Evolutionary conservation across 2,888 invertebrate species (phyloP), one percentile per base, ranked within the genome.

Genomic region (Noctua fimbriata): DNA sequence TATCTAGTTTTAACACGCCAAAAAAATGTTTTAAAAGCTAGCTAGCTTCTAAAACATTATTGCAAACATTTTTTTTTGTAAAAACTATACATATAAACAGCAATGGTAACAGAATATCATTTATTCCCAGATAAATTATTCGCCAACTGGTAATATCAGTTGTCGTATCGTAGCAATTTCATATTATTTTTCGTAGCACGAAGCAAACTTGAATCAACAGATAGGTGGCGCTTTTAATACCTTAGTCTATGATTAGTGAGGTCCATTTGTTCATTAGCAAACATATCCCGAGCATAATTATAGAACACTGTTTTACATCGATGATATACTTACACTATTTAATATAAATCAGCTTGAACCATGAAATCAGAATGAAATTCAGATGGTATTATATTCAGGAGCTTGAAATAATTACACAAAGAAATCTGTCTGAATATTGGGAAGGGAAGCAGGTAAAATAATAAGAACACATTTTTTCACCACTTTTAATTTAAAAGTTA

Each of bases 361-460:
- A 65, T 32, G n/a, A 47, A 73, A n/a, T 16, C 18, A 9, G 21
- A 28, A 72, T 28, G 12, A 58, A 58, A 58, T 58, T 2, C 12
- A n/a, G 12, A 58, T 7, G 18, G 24, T 24, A n/a, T 24, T 24
- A 3, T 36, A 36, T 21, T 65, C 21, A 65, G 36, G 12, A 36
- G 21, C 18, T 28, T 72, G n/a, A 73, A 58, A n/a, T 47, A 44
- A 32, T 18, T 32, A n/a, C 32, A 32, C 7, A 28, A 63, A 28
- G 7, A 36, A 63, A 16, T 32, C 1, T 16, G n/a, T 32, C 18
- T 44, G 7, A 44, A 21, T 44, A 44, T 1, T 12, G 28, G 36
- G 47, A 78, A 36, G 18, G 18, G 9, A 44, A 44, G n/a, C n/a
- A 73, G 28, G 21, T 18, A 44, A 47, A 70, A 79, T 60, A 83